Conservation (phyloP, 2,797 vertebrate species). For the Numenius phaeopus region DNA sequence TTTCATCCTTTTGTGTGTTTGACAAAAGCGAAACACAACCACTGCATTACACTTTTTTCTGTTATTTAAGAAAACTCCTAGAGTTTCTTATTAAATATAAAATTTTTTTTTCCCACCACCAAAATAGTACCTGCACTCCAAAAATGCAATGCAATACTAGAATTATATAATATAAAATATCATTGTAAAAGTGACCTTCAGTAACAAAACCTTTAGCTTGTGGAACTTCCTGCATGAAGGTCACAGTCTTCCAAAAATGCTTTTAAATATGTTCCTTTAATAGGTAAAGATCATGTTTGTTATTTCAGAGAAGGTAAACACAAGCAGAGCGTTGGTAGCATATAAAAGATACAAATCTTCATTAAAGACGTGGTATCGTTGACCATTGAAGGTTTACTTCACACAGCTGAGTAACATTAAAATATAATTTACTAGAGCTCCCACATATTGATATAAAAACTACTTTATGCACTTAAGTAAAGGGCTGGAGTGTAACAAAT, state of each 20-base stretch:
- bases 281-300: constrained; percentile 64
- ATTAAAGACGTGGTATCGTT: constrained; percentile 73
- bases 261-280: constrained; percentile 72
- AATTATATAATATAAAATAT: constrained; percentile 80
- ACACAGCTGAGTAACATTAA: constrained; percentile 79
- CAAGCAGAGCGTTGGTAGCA: constrained; percentile 73
- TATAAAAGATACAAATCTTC: constrained; percentile 84
- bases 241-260: constrained; percentile 71
- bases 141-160: constrained; percentile 79
- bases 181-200: constrained; percentile 73
- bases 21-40: constrained; percentile 73
- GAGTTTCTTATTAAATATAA: constrained; percentile 81
- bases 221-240: constrained; percentile 67
- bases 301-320: constrained; percentile 81
- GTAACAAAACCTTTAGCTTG: constrained; percentile 74
- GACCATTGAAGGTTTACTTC: constrained; percentile 73
- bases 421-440: constrained; percentile 79
- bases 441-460: constrained; percentile 78
- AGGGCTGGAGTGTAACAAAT: constrained; percentile 56
- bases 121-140: constrained; percentile 80
- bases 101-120: constrained; percentile 75
- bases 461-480: constrained; percentile 71
- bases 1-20: constrained; percentile 62
- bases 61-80: constrained; percentile 78
- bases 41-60: constrained; percentile 70